A percentile compares a stretch with the other conserved stretches of the same genome.
Conservation (phyloP, 2,888 invertebrate species). For the Plebejus anna region DNA sequence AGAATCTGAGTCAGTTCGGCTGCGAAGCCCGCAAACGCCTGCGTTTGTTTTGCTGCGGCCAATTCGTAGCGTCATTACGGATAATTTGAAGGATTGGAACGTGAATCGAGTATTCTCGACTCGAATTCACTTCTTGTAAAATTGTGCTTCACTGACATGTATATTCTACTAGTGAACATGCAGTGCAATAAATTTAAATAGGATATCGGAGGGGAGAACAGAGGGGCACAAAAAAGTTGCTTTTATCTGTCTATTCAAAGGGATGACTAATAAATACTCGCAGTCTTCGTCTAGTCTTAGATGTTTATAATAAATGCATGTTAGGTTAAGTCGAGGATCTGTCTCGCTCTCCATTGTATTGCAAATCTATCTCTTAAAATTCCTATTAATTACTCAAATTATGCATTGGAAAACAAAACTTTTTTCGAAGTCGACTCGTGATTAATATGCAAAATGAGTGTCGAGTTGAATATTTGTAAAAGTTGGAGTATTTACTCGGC, state of each 20-base stretch:
- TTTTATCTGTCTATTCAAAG: conserved; percentile 3
- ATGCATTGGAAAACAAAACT: conserved; percentile 10
- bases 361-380: background rate
- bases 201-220: background rate
- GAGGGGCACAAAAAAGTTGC: background rate
- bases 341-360: background rate
- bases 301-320: background rate
- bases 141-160: background rate
- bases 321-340: too few relatives aligned
- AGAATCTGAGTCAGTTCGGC: conserved; percentile 59
- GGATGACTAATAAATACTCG: background rate
- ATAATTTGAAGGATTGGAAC: conserved; percentile 26
- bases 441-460: conserved; percentile 73
- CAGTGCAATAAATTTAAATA: conserved; percentile 11
- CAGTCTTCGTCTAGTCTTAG: background rate
- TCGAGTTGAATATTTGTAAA: conserved; percentile 68
- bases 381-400: background rate
- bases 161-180: background rate
- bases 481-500: conserved; percentile 69
- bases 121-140: background rate
- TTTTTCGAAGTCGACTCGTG: conserved; percentile 35
- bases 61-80: conserved; percentile 22
- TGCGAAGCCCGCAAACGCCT: conserved; percentile 38
- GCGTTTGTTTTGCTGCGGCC: conserved; percentile 29
- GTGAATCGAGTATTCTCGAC: background rate